A percentile compares a stretch with the other conserved stretches of the same genome.
Evolutionary conservation across 2,797 vertebrate genomes (phyloP).

Genomic region (Lepus oiostolus): DNA sequence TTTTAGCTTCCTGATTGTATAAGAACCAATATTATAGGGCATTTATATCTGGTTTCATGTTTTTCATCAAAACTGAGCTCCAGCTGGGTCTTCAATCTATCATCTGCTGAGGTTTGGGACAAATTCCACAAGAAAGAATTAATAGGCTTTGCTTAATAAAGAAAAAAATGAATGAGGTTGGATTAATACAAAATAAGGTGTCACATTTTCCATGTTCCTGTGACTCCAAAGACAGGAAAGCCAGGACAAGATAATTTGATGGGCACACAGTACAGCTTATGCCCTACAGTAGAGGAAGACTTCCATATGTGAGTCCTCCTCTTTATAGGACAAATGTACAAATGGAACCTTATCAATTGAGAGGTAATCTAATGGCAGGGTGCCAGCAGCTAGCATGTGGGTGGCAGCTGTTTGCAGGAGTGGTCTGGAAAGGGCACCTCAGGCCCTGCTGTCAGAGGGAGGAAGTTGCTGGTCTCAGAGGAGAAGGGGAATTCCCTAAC

Average conservation of each 20-base stretch:
- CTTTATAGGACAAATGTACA: background rate
- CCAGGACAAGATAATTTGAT: background rate
- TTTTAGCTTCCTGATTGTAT: background rate
- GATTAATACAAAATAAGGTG: background rate
- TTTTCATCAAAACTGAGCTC: background rate
- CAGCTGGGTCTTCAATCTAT: background rate
- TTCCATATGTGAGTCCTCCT: background rate
- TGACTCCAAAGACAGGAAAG: background rate
- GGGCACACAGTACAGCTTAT: rapidly evolving
- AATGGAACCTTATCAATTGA: background rate
- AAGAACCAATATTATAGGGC: background rate
- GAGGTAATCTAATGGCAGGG: background rate
- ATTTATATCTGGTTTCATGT: conserved; percentile 17
- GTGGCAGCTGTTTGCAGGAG: background rate
- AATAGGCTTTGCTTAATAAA: background rate
- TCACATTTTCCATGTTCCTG: background rate
- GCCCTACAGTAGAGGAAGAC: background rate
- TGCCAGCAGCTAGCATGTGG: background rate
- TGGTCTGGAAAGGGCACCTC: background rate
- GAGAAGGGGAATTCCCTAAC: background rate
- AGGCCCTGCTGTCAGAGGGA: background rate
- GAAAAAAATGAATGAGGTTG: background rate
- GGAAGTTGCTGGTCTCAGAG: background rate
- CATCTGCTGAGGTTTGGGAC: background rate
- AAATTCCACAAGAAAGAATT: background rate